phyloP scores from a whole-genome alignment of 1,140 invertebrate species.

The Batillaria attramentaria region DNA sequence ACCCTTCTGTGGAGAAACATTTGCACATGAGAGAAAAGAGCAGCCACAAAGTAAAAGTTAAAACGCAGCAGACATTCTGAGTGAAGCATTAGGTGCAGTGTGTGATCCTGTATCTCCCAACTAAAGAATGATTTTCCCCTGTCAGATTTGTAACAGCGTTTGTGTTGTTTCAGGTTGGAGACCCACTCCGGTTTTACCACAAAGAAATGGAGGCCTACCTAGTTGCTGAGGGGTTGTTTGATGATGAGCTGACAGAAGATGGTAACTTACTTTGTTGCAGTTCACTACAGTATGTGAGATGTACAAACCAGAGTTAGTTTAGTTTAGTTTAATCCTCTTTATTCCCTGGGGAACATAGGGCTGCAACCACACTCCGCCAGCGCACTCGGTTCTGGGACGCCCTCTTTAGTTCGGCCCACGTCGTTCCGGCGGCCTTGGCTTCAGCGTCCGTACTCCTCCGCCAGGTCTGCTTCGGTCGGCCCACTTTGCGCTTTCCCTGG shows the following conservation, averaged over 20 bases:
- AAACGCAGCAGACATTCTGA: background rate
- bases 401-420: no score
- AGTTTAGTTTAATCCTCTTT: no score
- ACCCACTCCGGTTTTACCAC: constrained; percentile 64
- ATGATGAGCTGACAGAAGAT: constrained; percentile 66
- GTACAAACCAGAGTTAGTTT: no score
- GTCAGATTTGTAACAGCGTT: background rate
- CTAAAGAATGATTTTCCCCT: background rate
- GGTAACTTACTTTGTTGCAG: constrained; percentile 47
- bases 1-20: background rate
- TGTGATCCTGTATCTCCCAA: background rate
- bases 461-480: no score
- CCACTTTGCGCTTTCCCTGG: no score
- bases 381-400: no score
- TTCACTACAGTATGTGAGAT: background rate
- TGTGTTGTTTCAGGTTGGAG: constrained; percentile 53
- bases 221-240: constrained; percentile 67
- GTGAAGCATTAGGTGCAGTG: background rate
- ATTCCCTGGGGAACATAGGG: no score
- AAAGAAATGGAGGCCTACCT: constrained; percentile 70
- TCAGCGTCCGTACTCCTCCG: no score
- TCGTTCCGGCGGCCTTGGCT: no score
- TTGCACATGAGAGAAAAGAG: background rate
- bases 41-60: background rate
- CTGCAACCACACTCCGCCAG: no score